Percentiles rank a stretch among this genome's conserved stretches.
Conservation (phyloP, 2,888 invertebrate genomes). For the Helobdella robusta region DNA sequence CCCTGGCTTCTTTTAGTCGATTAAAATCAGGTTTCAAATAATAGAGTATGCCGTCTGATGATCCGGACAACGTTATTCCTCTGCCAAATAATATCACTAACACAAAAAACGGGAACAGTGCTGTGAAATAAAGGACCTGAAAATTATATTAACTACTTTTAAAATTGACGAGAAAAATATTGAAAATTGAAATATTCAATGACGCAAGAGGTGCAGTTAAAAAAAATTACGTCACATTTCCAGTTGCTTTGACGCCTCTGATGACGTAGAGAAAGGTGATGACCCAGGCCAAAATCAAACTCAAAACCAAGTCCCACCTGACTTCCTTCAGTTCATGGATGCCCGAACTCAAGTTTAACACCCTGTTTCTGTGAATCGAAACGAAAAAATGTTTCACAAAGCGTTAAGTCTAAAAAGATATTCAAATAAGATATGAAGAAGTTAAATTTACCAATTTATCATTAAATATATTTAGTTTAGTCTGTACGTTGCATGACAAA, state of each 20-base stretch:
- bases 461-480: no score
- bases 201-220: no score
- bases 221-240: no score
- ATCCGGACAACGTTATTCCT: conserved; percentile 57
- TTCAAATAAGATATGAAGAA: no score
- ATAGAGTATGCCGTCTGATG: conserved; percentile 65
- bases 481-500: no score
- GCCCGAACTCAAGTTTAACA: conserved; percentile 39
- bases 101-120: conserved; percentile 46
- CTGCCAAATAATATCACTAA: conserved; percentile 44
- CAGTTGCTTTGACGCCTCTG: conserved; percentile 46
- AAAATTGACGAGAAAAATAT: no score
- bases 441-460: conserved; percentile 43
- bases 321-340: conserved; percentile 41
- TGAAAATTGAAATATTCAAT: no score
- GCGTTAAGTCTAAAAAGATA: no score
- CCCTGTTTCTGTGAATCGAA: conserved; percentile 28
- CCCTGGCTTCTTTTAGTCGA: conserved; percentile 56
- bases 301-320: conserved; percentile 43
- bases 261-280: conserved; percentile 46
- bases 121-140: conserved; percentile 47
- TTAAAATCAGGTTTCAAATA: conserved; percentile 71
- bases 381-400: no score
- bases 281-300: conserved; percentile 45
- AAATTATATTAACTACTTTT: no score